phyloP scores from a whole-genome alignment of 2,797 vertebrate species.

The Parauchenoglanis punctatus region DNA sequence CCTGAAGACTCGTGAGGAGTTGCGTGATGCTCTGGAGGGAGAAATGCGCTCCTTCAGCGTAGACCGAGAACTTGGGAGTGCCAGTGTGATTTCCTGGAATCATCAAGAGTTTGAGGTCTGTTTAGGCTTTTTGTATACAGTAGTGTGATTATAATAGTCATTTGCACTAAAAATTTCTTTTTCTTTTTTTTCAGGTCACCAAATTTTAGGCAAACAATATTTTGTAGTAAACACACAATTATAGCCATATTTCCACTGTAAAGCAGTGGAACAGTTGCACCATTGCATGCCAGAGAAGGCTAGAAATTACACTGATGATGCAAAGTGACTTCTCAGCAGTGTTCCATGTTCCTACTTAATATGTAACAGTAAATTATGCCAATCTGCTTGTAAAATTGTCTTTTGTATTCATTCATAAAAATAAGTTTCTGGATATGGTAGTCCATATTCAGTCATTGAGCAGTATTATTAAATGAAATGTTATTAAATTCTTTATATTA shows the following conservation, averaged over 20 bases:
- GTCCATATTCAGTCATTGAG: background rate
- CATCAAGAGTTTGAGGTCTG: conserved; percentile 96
- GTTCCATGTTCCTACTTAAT: background rate
- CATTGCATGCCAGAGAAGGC: background rate
- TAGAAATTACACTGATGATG: background rate
- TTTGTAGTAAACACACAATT: background rate
- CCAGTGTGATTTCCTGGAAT: conserved; percentile 96
- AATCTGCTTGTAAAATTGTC: background rate
- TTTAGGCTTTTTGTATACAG: background rate
- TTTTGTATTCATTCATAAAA: background rate
- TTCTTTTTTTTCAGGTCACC: background rate
- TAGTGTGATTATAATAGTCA: background rate
- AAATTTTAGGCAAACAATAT: background rate
- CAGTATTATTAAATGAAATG: too few species aligned
- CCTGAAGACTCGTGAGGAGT: conserved; percentile 95
- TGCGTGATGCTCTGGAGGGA: conserved; percentile 92
- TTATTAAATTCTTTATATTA: too few species aligned
- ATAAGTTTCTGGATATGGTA: background rate
- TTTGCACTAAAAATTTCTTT: background rate
- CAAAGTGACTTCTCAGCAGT: background rate
- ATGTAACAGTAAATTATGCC: background rate
- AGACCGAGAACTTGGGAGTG: conserved; percentile 93
- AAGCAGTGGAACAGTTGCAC: background rate
- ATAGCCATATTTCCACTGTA: background rate
- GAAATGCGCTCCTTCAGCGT: conserved; percentile 95